Evolutionary conservation across 2,888 invertebrate genomes (phyloP), one percentile per base, ranked within the genome.

Genomic region (Biston betularia): DNA sequence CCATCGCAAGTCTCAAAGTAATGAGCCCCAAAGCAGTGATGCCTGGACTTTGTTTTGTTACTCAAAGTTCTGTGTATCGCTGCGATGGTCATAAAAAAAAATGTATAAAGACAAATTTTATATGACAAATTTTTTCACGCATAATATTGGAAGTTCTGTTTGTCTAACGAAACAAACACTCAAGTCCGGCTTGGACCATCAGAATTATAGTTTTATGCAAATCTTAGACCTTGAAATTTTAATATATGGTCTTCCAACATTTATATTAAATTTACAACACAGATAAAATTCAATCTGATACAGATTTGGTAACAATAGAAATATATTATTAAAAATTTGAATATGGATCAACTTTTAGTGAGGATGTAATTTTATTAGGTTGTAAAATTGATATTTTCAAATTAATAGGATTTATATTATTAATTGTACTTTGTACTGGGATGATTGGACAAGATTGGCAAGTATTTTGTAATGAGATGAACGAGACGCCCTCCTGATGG

Each of bases 261-360:
- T 58, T 57, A 67, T 63, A 54, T 59, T 49, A 55, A 49, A 59
- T 63, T 67, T 63, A 66, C 58, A 66, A 66, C 65, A 60, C 11
- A 55, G 7, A 38, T 56, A 61, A 61, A 48, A 57, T 49, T 50
- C 45, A 59, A 63, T 59, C 44, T 59, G 50, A 34, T 55, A 54
- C 55, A 54, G 59, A 72, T 73, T 71, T 69, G 42, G 72, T 68
- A 69, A 73, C 71, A 73, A 73, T 71, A 58, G 71, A 64, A 9
- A 46, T 55, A 54, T 55, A 49, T 62, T 44, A 53, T 56, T 34
- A 48, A 60, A 56, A 46, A 45, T 53, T 57, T 58, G 46, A 65
- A 71, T 71, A 67, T 73, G 64, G 70, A 73, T 68, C 71, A 69
- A 55, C 11, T 70, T 70, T 62, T 63, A 54, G 24, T 45, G n/a